Evolutionary conservation across 1,140 invertebrate genomes (phyloP), one percentile per base, ranked within the genome.

Genomic region (Hypsibius dujardini): DNA sequence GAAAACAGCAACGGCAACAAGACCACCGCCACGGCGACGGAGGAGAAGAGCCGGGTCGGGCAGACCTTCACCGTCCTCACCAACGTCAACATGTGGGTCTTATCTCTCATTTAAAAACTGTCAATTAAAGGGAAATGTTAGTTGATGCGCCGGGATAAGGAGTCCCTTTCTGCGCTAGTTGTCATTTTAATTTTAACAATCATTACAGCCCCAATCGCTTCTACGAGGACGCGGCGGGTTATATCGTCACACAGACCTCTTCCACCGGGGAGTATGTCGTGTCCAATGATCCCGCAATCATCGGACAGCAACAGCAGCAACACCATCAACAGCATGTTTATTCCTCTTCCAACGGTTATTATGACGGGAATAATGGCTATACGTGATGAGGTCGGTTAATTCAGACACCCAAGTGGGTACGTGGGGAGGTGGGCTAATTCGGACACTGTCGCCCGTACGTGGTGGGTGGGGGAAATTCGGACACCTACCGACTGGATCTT

Each of bases 211-310:
- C 62, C 12, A 12, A 67, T 45, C 62, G 62, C 62, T 67, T 67
- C 62, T 67, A 67, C 42, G 62, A 67, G 42, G 62, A 67, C 62
- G 3, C 62, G 42, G 12, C 12, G 12, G 62, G 62, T 12, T 67
- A 67, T 42, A 67, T 67, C 3, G 62, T 67, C 62, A 67, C 62
- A 3, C 7, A 12, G 62, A 12, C 12, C 12, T 15, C 62, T 42
- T 12, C 62, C 62, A 67, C 62, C 12, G 62, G 62, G 62, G 62
- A 67, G 42, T 67, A 67, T 42, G 62, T 67, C 62, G 62, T 67
- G 12, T 15, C 12, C 62, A 67, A 67, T 45, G 62, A 67, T 67
- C 62, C 62, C 12, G 12, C 62, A 12, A 42, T 67, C 62, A 67
- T 67, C 62, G 12, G 45, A 12, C 62, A 67, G 62, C 62, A 67